Evolutionary conservation across 2,797 vertebrate genomes (phyloP).

Genomic region (Orientallactaga sibirica): DNA sequence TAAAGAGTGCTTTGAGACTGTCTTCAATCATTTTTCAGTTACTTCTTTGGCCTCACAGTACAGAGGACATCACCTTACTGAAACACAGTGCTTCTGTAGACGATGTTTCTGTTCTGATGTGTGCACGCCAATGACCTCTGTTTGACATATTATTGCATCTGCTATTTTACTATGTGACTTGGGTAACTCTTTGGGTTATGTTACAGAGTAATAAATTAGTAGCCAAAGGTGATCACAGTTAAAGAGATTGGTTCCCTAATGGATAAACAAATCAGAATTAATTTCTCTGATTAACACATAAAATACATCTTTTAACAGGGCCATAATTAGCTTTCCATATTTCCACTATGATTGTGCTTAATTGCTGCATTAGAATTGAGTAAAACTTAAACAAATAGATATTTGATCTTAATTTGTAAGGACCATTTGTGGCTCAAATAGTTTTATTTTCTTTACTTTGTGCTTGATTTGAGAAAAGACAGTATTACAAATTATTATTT

Average conservation of each 20-base stretch:
- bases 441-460: constrained; percentile 44
- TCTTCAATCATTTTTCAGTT: background rate
- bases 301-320: constrained; percentile 31
- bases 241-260: constrained; percentile 56
- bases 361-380: constrained; percentile 64
- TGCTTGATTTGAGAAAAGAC: constrained; percentile 21
- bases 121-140: accelerated
- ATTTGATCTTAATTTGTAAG: constrained; percentile 58
- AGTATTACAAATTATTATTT: constrained; percentile 29
- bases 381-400: constrained; percentile 68
- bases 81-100: accelerated
- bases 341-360: constrained; percentile 54
- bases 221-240: constrained; percentile 49
- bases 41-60: too few relatives aligned
- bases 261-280: constrained; percentile 40
- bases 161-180: background rate
- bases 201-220: constrained; percentile 65
- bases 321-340: constrained; percentile 43
- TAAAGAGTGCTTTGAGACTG: background rate
- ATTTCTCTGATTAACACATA: constrained; percentile 51
- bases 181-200: constrained; percentile 43
- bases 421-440: background rate
- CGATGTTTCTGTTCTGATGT: background rate
- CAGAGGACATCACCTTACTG: accelerated
- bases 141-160: background rate